phyloP scores from a whole-genome alignment of 2,797 vertebrate genomes.

The Rhodeus uyekii region DNA sequence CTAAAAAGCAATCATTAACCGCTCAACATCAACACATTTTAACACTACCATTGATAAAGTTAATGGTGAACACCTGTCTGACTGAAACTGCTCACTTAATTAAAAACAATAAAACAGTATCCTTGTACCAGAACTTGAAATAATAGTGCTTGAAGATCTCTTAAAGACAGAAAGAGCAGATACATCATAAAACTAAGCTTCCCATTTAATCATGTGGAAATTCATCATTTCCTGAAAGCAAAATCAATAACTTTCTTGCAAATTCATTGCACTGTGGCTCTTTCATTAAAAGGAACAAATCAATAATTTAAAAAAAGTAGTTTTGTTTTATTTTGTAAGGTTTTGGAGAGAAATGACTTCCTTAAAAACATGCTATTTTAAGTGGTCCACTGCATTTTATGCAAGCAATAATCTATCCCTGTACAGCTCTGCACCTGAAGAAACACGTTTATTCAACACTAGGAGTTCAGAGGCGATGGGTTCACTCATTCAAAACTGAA shows the following conservation, averaged over 20 bases:
- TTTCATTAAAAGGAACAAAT: conserved; percentile 56
- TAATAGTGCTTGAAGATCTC: background rate
- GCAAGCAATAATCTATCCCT: conserved; percentile 21
- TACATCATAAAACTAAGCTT: conserved; percentile 55
- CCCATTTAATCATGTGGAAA: conserved; percentile 51
- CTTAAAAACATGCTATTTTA: conserved; percentile 38
- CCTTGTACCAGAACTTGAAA: background rate
- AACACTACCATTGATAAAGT: background rate
- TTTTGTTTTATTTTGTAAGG: conserved; percentile 34
- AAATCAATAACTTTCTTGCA: conserved; percentile 58
- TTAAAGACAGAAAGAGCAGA: conserved; percentile 47
- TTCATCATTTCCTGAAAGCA: conserved; percentile 53
- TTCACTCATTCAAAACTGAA: conserved; percentile 13
- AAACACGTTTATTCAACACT: background rate
- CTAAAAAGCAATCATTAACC: background rate
- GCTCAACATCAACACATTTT: background rate
- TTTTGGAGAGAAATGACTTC: conserved; percentile 22
- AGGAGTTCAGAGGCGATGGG: background rate
- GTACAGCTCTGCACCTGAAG: conserved; percentile 13
- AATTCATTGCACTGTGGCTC: conserved; percentile 46
- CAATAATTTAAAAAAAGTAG: conserved; percentile 42
- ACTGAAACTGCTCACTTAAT: background rate
- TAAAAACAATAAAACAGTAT: conserved; percentile 17
- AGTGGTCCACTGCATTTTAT: conserved; percentile 31
- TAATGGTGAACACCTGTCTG: background rate